phyloP scores from a whole-genome alignment of 2,113 vertebrate genomes.

The Lophura nycthemera region DNA sequence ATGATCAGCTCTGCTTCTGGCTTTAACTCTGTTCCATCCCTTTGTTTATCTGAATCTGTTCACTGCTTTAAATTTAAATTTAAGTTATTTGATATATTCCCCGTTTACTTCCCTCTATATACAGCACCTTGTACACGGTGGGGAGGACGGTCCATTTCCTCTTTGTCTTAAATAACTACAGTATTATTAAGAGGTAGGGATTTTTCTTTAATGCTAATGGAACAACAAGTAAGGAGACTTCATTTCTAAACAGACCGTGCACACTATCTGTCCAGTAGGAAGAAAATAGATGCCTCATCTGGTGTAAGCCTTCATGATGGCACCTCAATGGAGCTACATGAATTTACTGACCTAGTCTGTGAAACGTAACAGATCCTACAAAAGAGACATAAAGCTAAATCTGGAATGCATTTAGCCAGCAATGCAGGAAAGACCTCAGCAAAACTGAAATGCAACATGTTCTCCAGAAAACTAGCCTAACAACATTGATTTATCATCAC shows the following conservation, averaged over 20 bases:
- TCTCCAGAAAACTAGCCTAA: constrained; percentile 23
- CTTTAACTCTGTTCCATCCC: not conserved
- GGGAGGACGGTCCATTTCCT: rapidly evolving
- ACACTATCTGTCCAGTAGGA: not conserved
- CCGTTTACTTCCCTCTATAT: not conserved
- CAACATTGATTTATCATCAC: not conserved
- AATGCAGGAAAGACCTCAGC: constrained; percentile 1
- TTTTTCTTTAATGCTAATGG: not conserved
- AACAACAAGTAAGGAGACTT: not conserved
- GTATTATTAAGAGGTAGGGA: not conserved
- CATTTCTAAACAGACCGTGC: not conserved
- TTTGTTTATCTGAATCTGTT: not conserved
- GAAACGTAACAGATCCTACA: not conserved
- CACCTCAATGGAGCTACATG: not conserved
- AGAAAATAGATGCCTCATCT: not conserved
- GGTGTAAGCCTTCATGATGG: not conserved
- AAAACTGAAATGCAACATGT: not conserved
- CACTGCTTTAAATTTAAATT: not conserved
- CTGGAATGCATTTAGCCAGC: constrained; percentile 20
- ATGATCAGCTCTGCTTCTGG: not conserved
- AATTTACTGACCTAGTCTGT: not conserved
- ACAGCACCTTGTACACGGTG: rapidly evolving
- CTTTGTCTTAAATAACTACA: not conserved
- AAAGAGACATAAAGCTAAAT: constrained; percentile 12
- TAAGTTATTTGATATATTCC: not conserved